A percentile compares a stretch with the other conserved stretches of the same genome.
phyloP scores from a whole-genome alignment of 2,797 vertebrate species.

The Lemur catta region DNA sequence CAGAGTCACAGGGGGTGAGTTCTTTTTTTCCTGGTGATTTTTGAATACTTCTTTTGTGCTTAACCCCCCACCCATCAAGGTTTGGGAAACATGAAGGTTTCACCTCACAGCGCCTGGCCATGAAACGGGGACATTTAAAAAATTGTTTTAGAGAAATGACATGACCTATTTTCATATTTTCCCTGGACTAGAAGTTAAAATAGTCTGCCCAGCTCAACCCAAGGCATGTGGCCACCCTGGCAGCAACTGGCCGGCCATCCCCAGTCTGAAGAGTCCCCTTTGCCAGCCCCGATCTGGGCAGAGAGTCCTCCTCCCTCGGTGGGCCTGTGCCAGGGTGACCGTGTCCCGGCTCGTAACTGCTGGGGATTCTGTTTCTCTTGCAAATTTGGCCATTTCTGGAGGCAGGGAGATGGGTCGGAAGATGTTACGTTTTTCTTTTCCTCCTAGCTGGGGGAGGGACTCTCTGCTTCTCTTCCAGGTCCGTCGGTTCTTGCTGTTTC shows the following conservation, averaged over 20 bases:
- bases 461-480: not conserved
- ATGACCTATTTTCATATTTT: not conserved
- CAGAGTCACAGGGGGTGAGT: not conserved
- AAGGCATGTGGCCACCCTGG: not conserved
- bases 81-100: slow-evolving; percentile 1
- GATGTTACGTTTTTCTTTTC: not conserved
- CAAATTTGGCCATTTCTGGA: not conserved
- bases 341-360: too few relatives aligned
- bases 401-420: not conserved
- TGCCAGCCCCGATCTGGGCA: not conserved
- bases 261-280: not conserved
- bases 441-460: not conserved
- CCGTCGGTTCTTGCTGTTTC: not conserved
- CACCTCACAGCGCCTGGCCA: not conserved
- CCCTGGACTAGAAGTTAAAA: not conserved
- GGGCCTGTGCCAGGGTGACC: not conserved
- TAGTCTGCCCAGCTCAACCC: not conserved
- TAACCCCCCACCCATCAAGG: not conserved
- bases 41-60: not conserved
- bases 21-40: not conserved
- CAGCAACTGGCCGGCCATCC: not conserved
- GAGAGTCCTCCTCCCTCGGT: not conserved
- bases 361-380: not conserved
- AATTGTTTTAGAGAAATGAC: not conserved
- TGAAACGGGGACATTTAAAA: not conserved